A percentile compares a stretch with the other conserved stretches of the same genome.
These are phyloP conservation scores for Tenualosa thibaudeaui DNA, from an alignment of 2,797 vertebrate species.

Conservation along the genomic window DNA sequence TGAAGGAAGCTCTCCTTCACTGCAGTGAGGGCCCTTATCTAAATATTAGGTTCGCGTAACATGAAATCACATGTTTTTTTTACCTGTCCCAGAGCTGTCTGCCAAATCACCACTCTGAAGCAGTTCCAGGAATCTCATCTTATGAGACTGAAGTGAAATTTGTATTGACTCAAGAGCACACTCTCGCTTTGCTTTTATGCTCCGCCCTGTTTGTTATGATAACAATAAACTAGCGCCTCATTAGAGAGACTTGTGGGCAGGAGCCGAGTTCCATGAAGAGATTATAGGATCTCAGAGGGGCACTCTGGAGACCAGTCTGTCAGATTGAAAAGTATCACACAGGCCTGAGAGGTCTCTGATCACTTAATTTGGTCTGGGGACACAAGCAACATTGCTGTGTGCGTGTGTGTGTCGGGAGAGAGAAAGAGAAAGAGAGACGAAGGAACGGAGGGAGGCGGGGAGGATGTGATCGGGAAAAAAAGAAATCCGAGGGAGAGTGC, in stretches of 20 bases:
- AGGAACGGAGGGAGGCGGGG: conserved; percentile 21
- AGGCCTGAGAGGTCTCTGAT: not conserved
- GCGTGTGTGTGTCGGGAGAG: not conserved
- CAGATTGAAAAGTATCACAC: not conserved
- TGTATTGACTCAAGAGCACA: no score
- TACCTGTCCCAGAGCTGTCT: not conserved
- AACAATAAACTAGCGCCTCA: not conserved
- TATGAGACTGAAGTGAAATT: not conserved
- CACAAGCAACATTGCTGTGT: not conserved
- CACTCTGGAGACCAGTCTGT: not conserved
- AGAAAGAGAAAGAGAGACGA: conserved; percentile 16
- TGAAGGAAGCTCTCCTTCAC: not conserved
- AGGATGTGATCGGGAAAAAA: conserved; percentile 22
- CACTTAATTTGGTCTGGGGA: not conserved
- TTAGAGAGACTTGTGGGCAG: not conserved
- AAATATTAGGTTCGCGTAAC: not conserved
- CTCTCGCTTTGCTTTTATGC: not conserved
- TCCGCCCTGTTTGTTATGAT: not conserved
- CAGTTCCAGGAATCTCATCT: not conserved
- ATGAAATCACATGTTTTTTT: not conserved
- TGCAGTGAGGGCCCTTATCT: not conserved
- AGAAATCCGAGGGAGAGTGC: conserved; percentile 50
- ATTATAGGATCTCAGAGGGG: not conserved
- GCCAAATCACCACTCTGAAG: not conserved
- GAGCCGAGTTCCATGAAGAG: not conserved